phyloP scores from a whole-genome alignment of 2,888 invertebrate genomes.

The Pogonocherus hispidulus region DNA sequence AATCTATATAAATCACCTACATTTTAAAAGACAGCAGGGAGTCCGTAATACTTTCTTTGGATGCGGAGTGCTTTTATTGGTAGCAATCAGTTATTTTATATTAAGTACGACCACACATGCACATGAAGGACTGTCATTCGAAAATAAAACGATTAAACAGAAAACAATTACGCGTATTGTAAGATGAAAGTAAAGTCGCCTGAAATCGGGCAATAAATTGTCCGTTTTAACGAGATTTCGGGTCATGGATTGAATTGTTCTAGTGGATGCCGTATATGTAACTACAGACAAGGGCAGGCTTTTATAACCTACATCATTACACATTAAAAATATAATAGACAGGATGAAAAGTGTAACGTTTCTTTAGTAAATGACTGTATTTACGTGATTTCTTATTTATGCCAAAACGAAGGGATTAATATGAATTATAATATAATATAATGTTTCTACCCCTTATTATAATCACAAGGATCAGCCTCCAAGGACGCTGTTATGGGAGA shows the following conservation, averaged over 20 bases:
- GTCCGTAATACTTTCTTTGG: neutral
- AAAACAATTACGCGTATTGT: neutral
- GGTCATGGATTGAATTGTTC: neutral
- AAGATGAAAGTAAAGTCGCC: conserved; percentile 1
- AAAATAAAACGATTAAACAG: neutral
- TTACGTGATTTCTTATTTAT: too few species aligned
- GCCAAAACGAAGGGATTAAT: too few species aligned
- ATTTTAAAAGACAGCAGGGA: neutral
- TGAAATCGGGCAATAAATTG: neutral
- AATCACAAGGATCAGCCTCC: too few species aligned
- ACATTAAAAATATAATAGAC: too few species aligned
- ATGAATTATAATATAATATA: too few species aligned
- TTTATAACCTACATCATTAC: too few species aligned
- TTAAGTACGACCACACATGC: neutral
- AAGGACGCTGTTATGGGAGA: too few species aligned
- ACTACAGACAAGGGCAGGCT: too few species aligned
- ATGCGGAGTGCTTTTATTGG: neutral
- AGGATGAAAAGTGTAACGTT: too few species aligned
- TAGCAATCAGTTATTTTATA: conserved; percentile 1
- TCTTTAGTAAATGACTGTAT: too few species aligned
- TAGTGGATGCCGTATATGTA: neutral
- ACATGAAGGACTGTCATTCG: neutral
- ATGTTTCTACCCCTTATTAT: too few species aligned
- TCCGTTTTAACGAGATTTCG: conserved; percentile 5
- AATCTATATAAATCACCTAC: neutral